These are phyloP conservation scores for Dendrolimus punctatus DNA, from an alignment of 1,140 invertebrate species.

Conservation along the genomic window DNA sequence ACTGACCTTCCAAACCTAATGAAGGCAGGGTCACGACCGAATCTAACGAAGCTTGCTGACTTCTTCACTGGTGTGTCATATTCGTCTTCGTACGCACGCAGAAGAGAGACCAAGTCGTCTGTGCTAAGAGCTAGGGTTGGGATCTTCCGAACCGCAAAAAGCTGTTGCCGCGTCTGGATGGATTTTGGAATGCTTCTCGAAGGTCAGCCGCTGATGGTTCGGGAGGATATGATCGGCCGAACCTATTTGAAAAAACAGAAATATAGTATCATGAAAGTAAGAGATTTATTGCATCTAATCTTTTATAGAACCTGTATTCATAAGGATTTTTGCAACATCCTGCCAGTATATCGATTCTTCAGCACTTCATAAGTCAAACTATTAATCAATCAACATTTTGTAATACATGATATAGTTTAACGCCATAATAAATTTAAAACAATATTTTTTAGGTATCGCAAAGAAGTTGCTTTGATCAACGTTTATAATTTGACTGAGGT, in stretches of 20 bases:
- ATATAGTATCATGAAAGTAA: no score
- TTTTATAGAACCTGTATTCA: no score
- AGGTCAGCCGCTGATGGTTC: conserved; percentile 54
- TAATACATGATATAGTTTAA: no score
- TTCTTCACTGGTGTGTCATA: conserved; percentile 46
- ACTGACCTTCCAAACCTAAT: conserved; percentile 48
- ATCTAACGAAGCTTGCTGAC: conserved; percentile 44
- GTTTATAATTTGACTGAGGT: no score
- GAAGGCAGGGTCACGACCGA: conserved; percentile 53
- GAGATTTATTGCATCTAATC: no score
- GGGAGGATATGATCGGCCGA: conserved; percentile 53
- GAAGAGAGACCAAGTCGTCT: conserved; percentile 48
- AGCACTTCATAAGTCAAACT: no score
- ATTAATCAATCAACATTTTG: no score
- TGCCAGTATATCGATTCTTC: no score
- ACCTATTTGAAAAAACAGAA: conserved; percentile 24
- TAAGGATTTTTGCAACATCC: no score
- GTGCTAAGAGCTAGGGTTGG: conserved; percentile 44
- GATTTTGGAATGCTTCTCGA: conserved; percentile 39
- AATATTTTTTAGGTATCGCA: no score
- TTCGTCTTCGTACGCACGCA: conserved; percentile 49
- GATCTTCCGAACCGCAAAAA: conserved; percentile 56
- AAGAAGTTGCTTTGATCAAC: no score
- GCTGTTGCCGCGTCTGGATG: conserved; percentile 45
- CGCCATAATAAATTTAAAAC: no score